Evolutionary conservation across 2,888 invertebrate genomes (phyloP).

Genomic region (Silvanus unidentatus): DNA sequence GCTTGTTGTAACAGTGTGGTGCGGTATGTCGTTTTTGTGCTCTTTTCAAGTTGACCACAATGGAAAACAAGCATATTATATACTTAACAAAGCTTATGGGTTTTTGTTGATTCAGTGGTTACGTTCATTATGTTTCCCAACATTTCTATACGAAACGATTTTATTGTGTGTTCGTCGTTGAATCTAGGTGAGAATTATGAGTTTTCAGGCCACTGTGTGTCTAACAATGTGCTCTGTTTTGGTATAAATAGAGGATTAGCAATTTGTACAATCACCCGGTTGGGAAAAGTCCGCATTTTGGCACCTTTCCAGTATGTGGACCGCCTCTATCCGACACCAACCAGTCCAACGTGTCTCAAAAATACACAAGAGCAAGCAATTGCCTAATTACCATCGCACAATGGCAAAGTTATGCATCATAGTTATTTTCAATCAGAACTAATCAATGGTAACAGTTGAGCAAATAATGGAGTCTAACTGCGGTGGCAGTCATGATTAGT

Average conservation of each 20-base stretch:
- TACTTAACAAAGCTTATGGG: constrained; percentile 23
- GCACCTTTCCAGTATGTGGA: too few relatives aligned
- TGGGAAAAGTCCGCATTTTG: too few relatives aligned
- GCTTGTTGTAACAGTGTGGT: too few relatives aligned
- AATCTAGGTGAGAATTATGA: constrained; percentile 1
- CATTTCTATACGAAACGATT: too few relatives aligned
- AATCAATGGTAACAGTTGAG: constrained; percentile 40
- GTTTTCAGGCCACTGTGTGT: neutral
- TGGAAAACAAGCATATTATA: constrained; percentile 36
- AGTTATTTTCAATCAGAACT: constrained; percentile 29
- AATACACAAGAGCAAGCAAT: too few relatives aligned
- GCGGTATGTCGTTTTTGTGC: constrained; percentile 18
- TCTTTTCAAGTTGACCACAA: constrained; percentile 41
- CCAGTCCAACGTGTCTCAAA: too few relatives aligned
- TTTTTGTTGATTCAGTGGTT: constrained; percentile 17
- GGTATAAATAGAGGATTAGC: constrained; percentile 15
- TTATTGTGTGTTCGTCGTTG: too few relatives aligned
- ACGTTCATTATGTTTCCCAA: constrained; percentile 24
- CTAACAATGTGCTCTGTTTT: neutral
- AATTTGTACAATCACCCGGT: constrained; percentile 9
- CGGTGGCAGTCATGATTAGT: constrained; percentile 44
- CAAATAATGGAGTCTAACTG: constrained; percentile 46
- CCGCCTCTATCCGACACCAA: too few relatives aligned
- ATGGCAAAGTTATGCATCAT: constrained; percentile 8
- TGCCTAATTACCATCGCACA: too few relatives aligned